phyloP scores from a whole-genome alignment of 2,888 invertebrate species.

The Oscheius myriophilus region DNA sequence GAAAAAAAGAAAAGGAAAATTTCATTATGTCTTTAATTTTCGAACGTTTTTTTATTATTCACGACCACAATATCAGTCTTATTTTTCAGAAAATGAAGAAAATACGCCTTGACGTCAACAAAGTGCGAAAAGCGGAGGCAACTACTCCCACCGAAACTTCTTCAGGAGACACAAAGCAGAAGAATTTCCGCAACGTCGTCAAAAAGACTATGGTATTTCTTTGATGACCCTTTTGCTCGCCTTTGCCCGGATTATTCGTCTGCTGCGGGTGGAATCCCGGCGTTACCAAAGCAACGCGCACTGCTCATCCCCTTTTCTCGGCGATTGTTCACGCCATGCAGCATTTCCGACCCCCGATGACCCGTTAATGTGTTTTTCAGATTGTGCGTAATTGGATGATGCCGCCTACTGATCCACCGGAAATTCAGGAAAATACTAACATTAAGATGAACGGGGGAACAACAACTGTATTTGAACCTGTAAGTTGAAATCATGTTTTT shows the following conservation, averaged over 20 bases:
- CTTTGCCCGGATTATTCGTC: constrained; percentile 2
- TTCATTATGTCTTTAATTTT: too few species aligned
- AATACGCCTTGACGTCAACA: constrained; percentile 21
- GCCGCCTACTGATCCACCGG: neutral
- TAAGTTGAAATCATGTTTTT: neutral
- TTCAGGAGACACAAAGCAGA: neutral
- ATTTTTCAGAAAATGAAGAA: constrained; percentile 1
- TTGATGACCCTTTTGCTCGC: neutral
- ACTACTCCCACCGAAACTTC: neutral
- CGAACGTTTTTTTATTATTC: too few species aligned
- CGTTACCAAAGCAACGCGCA: too few species aligned
- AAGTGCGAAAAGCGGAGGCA: neutral
- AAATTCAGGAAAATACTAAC: neutral
- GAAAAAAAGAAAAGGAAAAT: too few species aligned
- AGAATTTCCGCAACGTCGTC: constrained; percentile 23
- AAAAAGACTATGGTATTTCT: constrained; percentile 15
- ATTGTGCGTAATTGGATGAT: constrained; percentile 20
- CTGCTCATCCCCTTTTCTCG: too few species aligned
- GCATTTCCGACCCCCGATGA: neutral
- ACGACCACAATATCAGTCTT: neutral
- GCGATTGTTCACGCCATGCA: too few species aligned
- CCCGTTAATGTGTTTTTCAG: neutral
- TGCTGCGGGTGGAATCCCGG: neutral
- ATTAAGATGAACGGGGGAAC: neutral
- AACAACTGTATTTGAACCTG: constrained; percentile 13